Evolutionary conservation across 2,888 invertebrate species (phyloP).

Genomic region (Tenthredo mesomela): DNA sequence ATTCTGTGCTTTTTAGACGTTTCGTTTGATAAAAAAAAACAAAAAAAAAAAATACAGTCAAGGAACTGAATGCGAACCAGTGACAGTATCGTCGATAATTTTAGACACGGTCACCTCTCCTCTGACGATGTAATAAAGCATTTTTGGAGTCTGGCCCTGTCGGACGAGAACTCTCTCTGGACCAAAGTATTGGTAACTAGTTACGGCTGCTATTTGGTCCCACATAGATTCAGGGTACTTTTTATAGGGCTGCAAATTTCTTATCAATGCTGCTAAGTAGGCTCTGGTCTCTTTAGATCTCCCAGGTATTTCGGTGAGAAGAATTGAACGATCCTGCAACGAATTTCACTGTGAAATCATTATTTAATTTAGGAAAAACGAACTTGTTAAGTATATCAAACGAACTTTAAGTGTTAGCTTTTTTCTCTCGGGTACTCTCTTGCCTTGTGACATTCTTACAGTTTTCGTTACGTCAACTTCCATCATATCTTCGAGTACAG

Average conservation of each 20-base stretch:
- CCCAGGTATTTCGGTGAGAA: conserved; percentile 61
- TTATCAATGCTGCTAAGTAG: conserved; percentile 65
- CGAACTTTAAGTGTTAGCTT: conserved; percentile 64
- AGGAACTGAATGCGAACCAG: conserved; percentile 65
- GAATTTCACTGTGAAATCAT: not conserved
- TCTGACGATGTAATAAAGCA: conserved; percentile 83
- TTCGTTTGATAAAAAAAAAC: not conserved
- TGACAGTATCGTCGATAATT: conserved; percentile 78
- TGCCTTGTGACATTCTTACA: conserved; percentile 61
- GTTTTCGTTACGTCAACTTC: conserved; percentile 62
- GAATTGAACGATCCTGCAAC: conserved; percentile 69
- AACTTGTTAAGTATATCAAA: not conserved
- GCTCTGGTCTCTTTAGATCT: conserved; percentile 62
- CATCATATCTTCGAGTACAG: conserved; percentile 59
- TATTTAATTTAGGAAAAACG: not conserved
- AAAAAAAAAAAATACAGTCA: not conserved
- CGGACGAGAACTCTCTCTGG: conserved; percentile 82
- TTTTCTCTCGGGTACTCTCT: conserved; percentile 61
- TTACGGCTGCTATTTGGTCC: conserved; percentile 81
- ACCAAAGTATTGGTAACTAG: conserved; percentile 82
- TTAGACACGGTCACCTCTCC: conserved; percentile 82
- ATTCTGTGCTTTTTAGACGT: not conserved
- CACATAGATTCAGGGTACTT: conserved; percentile 80
- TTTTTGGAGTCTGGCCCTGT: conserved; percentile 81
- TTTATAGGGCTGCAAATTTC: conserved; percentile 65